Evolutionary conservation across 30 jellyfish, hydroid and myxozoan species (phyloP), one percentile per base, ranked within the genome.

Genomic region (Aurelia sp.): DNA sequence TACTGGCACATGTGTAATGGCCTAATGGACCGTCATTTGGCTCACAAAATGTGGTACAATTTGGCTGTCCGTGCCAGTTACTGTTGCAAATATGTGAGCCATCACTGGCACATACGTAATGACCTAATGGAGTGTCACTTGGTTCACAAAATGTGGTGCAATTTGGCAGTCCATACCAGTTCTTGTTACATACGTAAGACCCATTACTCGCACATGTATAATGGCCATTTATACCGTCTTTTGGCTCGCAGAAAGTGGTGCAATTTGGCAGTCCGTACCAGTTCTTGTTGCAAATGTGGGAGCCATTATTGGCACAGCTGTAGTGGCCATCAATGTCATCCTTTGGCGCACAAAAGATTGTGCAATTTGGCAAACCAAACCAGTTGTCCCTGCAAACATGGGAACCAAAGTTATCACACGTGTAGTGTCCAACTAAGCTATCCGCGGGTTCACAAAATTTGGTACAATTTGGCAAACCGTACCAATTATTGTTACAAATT

Each of bases 101-200:
- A 1, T 82, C 53, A 5, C 50, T 22, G 68, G 83, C 55, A 63
- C 96, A 88, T 53, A 40, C 72, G 41, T 1, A 88, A 35, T 88
- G 92, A 6, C 96, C 96, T 4, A 20, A 0, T 2, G 11, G 15
- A 3, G 40, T 79, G 50, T 37, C 80, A 40, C 27, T 58, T 13
- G 96, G 84, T 62, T 10, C 18, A 66, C 96, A 87, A 57, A 27
- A 87, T 37, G 19, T 31, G n/a, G 80, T 87, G 50, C 96, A 87
- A 51, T 71, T 59, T 12, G 31, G 27, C 55, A 44, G 17, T 6
- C 91, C 91, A 62, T 87, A 71, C 96, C 96, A 87, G 22, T 74
- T 62, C 6, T 20, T 62, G 48, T 19, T 61, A 27, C 96, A 87
- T 1, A 66, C 30, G 10, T 57, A 40, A 4, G 35, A 33, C 3